phyloP scores from a whole-genome alignment of 2,113 vertebrate genomes.

The Heliornis fulica region DNA sequence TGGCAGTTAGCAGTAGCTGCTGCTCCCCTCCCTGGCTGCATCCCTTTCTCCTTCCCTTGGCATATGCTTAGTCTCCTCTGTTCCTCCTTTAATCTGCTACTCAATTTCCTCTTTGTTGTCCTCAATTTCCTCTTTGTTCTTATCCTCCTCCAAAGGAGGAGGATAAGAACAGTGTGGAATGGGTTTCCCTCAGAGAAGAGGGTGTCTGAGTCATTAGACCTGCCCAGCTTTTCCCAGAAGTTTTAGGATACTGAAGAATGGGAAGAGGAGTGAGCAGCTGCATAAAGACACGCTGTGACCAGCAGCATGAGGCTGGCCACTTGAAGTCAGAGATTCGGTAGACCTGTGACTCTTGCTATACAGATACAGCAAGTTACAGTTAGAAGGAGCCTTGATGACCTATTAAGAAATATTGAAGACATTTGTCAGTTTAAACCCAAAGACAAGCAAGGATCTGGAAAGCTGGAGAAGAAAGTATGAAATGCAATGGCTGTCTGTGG shows the following conservation, averaged over 20 bases:
- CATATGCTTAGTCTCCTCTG: not conserved
- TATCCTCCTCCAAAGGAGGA: no score
- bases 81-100: not conserved
- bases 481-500: not conserved
- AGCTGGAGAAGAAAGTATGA: not conserved
- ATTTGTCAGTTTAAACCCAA: not conserved
- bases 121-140: no score
- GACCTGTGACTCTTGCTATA: not conserved
- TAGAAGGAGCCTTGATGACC: not conserved
- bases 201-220: not conserved
- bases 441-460: not conserved
- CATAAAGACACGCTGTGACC: rapidly evolving
- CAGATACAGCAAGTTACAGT: not conserved
- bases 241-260: not conserved
- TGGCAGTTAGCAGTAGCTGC: not conserved
- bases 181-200: not conserved
- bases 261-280: not conserved
- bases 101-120: not conserved
- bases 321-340: not conserved
- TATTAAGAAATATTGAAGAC: not conserved
- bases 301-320: not conserved
- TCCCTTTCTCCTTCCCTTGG: not conserved
- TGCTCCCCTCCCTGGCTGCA: not conserved
- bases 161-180: not conserved
- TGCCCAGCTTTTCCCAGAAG: not conserved